Conservation (phyloP, 2,113 vertebrate species). For the Nothoprocta pentlandii region DNA sequence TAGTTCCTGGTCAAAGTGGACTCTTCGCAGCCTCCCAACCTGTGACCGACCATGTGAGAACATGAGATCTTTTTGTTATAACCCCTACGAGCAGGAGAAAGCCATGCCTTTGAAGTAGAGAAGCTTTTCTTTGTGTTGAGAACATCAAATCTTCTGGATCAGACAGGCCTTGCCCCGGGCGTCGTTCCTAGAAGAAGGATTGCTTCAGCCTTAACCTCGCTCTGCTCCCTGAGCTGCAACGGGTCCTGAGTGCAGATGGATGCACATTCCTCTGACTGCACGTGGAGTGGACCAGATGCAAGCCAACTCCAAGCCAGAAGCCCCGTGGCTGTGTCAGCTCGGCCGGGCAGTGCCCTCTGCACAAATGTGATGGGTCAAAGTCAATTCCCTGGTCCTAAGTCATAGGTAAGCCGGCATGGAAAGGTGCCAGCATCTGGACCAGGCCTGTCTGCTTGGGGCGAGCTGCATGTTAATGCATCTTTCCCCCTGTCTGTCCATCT, state of each 20-base stretch:
- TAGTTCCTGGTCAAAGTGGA: not conserved
- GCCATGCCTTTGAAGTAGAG: not conserved
- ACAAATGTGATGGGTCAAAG: fast-evolving
- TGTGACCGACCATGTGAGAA: not conserved
- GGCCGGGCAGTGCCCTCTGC: fast-evolving
- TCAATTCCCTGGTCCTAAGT: fast-evolving
- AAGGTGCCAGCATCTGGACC: not conserved
- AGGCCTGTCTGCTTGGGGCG: not conserved
- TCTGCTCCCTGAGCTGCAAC: not conserved
- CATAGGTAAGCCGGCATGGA: fast-evolving
- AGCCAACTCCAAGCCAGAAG: not conserved
- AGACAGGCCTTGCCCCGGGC: constrained; percentile 48
- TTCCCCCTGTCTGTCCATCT: fast-evolving
- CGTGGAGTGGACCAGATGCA: not conserved
- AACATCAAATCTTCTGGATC: constrained; percentile 35
- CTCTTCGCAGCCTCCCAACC: not conserved
- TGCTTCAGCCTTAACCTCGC: constrained; percentile 40
- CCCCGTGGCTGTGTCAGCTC: fast-evolving
- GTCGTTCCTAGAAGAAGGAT: constrained; percentile 50
- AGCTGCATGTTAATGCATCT: not conserved
- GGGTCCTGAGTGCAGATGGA: not conserved
- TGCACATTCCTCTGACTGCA: not conserved
- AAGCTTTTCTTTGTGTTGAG: not conserved
- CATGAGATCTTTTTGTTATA: not conserved
- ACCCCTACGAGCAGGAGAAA: not conserved